These are phyloP conservation scores for Piezodorus guildinii DNA, from an alignment of 1,140 invertebrate genomes.

Conservation along the genomic window DNA sequence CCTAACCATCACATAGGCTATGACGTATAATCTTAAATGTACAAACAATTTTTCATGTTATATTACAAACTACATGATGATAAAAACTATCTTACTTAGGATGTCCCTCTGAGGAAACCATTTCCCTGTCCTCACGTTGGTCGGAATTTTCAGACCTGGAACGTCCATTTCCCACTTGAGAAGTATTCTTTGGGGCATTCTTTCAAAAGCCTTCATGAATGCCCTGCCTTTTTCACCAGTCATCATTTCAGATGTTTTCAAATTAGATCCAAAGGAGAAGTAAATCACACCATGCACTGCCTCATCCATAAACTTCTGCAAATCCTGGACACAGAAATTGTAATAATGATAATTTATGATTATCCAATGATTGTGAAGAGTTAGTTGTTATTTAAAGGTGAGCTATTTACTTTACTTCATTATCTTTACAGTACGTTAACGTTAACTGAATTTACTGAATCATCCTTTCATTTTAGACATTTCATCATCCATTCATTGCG, in stretches of 20 bases:
- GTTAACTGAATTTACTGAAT: too few species aligned
- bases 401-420: too few species aligned
- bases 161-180: conserved; percentile 52
- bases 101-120: conserved; percentile 28
- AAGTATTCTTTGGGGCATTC: conserved; percentile 41
- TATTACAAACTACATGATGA: too few species aligned
- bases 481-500: too few species aligned
- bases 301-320: conserved; percentile 53
- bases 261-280: conserved; percentile 21
- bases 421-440: too few species aligned
- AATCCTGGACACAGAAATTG: conserved; percentile 36
- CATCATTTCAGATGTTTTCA: conserved; percentile 8
- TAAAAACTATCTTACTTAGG: conserved; percentile 21
- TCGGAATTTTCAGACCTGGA: conserved; percentile 23
- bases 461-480: too few species aligned
- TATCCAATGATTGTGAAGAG: too few species aligned
- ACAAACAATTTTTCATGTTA: too few species aligned
- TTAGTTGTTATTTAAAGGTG: too few species aligned
- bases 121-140: conserved; percentile 23
- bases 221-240: neutral
- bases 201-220: conserved; percentile 19
- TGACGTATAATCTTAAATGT: too few species aligned
- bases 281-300: conserved; percentile 42
- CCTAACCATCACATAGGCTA: too few species aligned
- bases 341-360: too few species aligned